Percentiles rank a stretch among this genome's conserved stretches.
Conservation (phyloP, 2,888 invertebrate species). For the Dinocampus coccinellae region DNA sequence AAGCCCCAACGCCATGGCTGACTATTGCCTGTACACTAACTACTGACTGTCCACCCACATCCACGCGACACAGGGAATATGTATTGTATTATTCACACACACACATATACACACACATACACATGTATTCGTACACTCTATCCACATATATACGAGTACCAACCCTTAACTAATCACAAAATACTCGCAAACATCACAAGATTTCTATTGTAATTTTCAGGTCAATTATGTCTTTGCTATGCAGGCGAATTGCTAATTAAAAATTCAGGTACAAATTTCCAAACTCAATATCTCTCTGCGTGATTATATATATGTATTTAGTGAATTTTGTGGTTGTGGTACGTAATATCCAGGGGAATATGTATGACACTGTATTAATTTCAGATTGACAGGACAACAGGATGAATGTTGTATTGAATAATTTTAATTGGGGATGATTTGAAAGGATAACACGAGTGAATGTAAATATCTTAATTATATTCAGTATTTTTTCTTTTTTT, state of each 20-base stretch:
- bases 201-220: not conserved
- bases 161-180: not conserved
- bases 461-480: too few species aligned
- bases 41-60: not conserved
- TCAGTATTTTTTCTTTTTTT: too few species aligned
- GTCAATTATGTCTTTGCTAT: slow-evolving; percentile 5
- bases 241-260: not conserved
- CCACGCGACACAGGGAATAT: not conserved
- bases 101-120: too few species aligned
- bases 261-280: not conserved
- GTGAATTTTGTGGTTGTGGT: slow-evolving; percentile 1
- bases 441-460: too few species aligned
- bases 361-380: not conserved
- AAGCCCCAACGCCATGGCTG: slow-evolving; percentile 10
- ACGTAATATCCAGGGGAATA: not conserved
- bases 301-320: not conserved
- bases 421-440: too few species aligned
- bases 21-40: slow-evolving; percentile 19
- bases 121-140: not conserved
- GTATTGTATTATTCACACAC: too few species aligned
- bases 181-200: not conserved
- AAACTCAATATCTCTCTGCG: not conserved
- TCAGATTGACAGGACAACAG: not conserved
- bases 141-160: not conserved
- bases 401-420: too few species aligned